Base-by-base conservation (phyloP, 2,113 vertebrate species). In the Spea bombifrons region DNA sequence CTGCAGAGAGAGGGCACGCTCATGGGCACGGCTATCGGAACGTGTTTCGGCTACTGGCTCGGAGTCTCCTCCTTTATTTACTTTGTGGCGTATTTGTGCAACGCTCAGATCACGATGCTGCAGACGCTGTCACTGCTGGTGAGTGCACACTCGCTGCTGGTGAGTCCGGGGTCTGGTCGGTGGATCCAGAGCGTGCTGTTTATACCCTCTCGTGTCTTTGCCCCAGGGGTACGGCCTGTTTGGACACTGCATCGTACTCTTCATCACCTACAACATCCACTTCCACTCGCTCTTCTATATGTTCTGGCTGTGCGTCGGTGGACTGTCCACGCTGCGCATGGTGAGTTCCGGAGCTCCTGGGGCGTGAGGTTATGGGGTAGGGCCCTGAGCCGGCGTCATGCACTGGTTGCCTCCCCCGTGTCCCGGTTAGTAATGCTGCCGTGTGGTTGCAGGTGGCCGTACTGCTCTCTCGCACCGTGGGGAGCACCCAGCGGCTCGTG, bases 21-120 rank as follows among this genome's bases (percentile, higher is more conserved):
- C 82, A 99, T 99, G 97, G 97, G 97, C 67, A 99, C 97, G 8
- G 97, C 97, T 73, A 99, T 99, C 63, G 97, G 97, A 67, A 99
- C 97, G 13, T 98, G 97, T 85, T 99, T 99, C 0, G 97, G 97
- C 65, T 99, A 99, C 90, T 99, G 97, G 97, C 84, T 98, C 47
- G 95, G 97, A 0, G 93, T 98, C 49, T 99, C 97, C 0, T 96
- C 96, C 49, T 95, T 99, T 83, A 90, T 99, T 86, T 99, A 97
- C 84, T 99, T 99, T 91, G 88, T 99, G 83, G 95, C 96, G 0
- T 98, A 99, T 85, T 88, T 99, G 82, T 96, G 96, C 85, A 99
- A 98, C 0, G 92, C 97, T 80, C 97, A 99, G 83, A 97, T 99
- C 89, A 99, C 97, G 0, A 97, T 99, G 97, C 92, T 98, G 67